A percentile compares a stretch with the other conserved stretches of the same genome.
These are phyloP conservation scores for Neoitamus cyanurus DNA, from an alignment of 2,888 invertebrate species.

Conservation along the genomic window DNA sequence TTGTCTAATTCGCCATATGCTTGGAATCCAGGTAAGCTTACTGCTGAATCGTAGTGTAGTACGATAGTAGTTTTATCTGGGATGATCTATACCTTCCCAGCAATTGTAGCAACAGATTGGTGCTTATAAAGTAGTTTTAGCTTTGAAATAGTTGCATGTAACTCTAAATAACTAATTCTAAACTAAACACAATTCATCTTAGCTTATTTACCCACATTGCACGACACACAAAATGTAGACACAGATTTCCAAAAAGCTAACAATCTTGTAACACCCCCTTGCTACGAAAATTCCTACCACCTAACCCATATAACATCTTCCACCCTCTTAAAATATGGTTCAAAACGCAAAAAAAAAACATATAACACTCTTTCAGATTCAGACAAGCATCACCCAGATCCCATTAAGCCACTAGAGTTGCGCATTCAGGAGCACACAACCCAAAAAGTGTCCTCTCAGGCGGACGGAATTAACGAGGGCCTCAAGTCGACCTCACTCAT, in stretches of 20 bases:
- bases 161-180: background rate
- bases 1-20: slow-evolving; percentile 58
- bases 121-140: no score
- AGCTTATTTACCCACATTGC: background rate
- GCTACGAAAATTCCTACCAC: background rate
- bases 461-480: slow-evolving; percentile 58
- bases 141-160: background rate
- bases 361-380: slow-evolving; percentile 28
- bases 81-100: slow-evolving; percentile 19
- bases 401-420: slow-evolving; percentile 6
- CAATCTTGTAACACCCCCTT: background rate
- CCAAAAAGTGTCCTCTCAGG: background rate
- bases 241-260: background rate
- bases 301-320: background rate
- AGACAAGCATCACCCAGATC: slow-evolving; percentile 2
- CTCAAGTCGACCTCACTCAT: slow-evolving; percentile 66
- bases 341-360: slow-evolving; percentile 26
- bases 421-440: slow-evolving; percentile 1
- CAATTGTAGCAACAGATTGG: background rate
- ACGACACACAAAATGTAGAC: background rate
- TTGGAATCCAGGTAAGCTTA: slow-evolving; percentile 61
- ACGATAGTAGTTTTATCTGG: background rate
- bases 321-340: background rate
- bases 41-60: background rate
- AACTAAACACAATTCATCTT: background rate